These are phyloP conservation scores for Podarcis cretensis DNA, from an alignment of 2,113 vertebrate species.

Conservation along the genomic window DNA sequence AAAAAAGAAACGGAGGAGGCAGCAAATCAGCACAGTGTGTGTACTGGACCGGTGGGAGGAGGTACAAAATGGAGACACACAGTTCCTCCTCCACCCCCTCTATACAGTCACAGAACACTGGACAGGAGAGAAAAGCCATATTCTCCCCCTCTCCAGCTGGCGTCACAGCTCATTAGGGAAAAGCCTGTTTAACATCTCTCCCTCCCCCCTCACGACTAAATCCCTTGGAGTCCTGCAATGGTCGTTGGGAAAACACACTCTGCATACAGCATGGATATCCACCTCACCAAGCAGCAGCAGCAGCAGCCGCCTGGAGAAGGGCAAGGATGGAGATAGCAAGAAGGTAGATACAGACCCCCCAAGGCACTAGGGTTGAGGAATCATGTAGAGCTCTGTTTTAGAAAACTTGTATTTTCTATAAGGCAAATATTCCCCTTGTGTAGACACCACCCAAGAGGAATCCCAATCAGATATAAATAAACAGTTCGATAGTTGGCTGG, in stretches of 20 bases:
- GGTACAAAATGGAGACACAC: conserved; percentile 36
- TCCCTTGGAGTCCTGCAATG: conserved; percentile 57
- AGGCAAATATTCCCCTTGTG: rapidly evolving
- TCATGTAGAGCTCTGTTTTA: background rate
- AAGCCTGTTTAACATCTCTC: conserved; percentile 69
- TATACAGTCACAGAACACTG: conserved; percentile 63
- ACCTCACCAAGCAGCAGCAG: background rate
- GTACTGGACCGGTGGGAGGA: background rate
- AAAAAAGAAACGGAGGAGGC: conserved; percentile 68
- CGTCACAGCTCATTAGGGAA: conserved; percentile 78
- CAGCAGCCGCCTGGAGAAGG: conserved; percentile 37
- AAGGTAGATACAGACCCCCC: background rate
- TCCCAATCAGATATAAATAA: background rate
- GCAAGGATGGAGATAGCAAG: rapidly evolving
- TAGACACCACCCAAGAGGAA: background rate
- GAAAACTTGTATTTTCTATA: background rate
- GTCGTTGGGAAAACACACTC: conserved; percentile 58
- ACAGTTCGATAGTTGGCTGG: rapidly evolving
- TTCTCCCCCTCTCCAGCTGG: conserved; percentile 74
- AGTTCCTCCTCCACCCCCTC: conserved; percentile 25
- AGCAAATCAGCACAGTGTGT: conserved; percentile 62
- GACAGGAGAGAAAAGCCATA: conserved; percentile 73
- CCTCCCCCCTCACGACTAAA: conserved; percentile 64
- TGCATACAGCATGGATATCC: conserved; percentile 25
- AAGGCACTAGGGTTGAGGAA: background rate